A percentile compares a stretch with the other conserved stretches of the same genome.
Conservation (phyloP, 2,797 vertebrate genomes). For the Acanthis flammea region DNA sequence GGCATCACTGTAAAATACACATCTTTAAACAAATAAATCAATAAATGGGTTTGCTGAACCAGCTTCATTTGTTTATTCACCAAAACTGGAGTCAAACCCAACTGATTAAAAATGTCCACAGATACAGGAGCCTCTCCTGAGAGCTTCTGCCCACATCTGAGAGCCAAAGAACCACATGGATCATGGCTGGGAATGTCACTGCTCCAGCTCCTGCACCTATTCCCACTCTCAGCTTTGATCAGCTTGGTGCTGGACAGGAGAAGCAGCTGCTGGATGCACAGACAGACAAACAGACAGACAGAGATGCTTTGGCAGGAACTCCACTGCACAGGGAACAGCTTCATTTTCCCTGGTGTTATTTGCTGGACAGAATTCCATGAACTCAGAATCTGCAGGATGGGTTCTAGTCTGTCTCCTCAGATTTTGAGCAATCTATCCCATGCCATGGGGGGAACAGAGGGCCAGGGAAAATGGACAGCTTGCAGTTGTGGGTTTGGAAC, state of each 20-base stretch:
- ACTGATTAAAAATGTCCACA: fast-evolving
- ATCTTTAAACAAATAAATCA: conserved; percentile 31
- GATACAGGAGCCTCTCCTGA: background rate
- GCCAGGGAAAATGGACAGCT: background rate
- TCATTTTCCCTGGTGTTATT: no score
- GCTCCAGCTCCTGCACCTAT: fast-evolving
- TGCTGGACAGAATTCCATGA: background rate
- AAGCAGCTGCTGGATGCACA: background rate
- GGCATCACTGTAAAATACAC: conserved; percentile 26
- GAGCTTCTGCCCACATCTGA: no score
- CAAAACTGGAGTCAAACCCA: background rate
- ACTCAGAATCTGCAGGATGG: background rate
- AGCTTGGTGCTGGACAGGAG: background rate
- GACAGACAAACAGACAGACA: background rate
- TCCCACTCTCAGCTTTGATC: background rate
- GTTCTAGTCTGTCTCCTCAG: background rate
- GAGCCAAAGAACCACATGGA: fast-evolving
- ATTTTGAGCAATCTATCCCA: background rate
- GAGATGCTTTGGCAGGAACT: background rate
- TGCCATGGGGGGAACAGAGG: background rate
- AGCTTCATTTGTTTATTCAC: conserved; percentile 25
- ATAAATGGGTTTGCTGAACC: conserved; percentile 42
- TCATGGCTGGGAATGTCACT: fast-evolving
- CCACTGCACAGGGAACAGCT: background rate
- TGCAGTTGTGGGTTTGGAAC: background rate